phyloP scores from a whole-genome alignment of 2,797 vertebrate species.

The Astyanax mexicanus region DNA sequence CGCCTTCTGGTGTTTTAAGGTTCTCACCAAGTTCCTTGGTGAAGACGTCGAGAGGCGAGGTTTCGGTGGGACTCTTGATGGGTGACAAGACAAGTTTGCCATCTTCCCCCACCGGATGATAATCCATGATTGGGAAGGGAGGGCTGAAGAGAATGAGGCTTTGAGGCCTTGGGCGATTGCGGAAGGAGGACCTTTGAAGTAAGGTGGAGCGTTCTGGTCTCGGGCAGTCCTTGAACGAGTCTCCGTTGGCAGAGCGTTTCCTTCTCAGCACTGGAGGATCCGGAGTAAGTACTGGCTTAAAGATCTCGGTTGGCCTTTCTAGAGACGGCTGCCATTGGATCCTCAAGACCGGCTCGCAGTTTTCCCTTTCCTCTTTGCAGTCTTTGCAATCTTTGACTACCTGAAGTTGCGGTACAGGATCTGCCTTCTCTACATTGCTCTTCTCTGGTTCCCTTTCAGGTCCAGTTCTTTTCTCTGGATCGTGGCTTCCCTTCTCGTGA shows the following conservation, averaged over 20 bases:
- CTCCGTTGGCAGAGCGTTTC: slow-evolving; percentile 85
- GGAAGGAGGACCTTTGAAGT: slow-evolving; percentile 89
- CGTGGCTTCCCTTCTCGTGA: slow-evolving; percentile 70
- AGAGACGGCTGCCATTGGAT: slow-evolving; percentile 67
- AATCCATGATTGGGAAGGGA: slow-evolving; percentile 97
- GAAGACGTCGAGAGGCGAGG: slow-evolving; percentile 75
- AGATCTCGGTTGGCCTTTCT: slow-evolving; percentile 68
- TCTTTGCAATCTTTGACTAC: slow-evolving; percentile 77
- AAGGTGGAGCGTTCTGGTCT: slow-evolving; percentile 85
- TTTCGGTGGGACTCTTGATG: slow-evolving; percentile 86
- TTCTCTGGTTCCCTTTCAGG: slow-evolving; percentile 70
- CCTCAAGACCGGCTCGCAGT: slow-evolving; percentile 72
- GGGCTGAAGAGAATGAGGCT: slow-evolving; percentile 97
- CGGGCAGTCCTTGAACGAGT: slow-evolving; percentile 86
- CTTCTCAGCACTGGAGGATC: slow-evolving; percentile 84
- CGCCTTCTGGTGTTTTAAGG: slow-evolving; percentile 81
- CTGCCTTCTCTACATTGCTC: slow-evolving; percentile 66
- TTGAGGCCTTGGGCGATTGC: slow-evolving; percentile 93
- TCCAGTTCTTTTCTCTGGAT: slow-evolving; percentile 73
- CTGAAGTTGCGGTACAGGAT: slow-evolving; percentile 67
- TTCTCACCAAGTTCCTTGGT: slow-evolving; percentile 84
- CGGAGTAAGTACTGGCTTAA: slow-evolving; percentile 66
- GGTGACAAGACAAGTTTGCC: slow-evolving; percentile 86
- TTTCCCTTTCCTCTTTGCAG: slow-evolving; percentile 84
- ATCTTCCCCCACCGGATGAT: slow-evolving; percentile 85